Conservation (phyloP, 2,888 invertebrate genomes). For the Laspeyria flexula region DNA sequence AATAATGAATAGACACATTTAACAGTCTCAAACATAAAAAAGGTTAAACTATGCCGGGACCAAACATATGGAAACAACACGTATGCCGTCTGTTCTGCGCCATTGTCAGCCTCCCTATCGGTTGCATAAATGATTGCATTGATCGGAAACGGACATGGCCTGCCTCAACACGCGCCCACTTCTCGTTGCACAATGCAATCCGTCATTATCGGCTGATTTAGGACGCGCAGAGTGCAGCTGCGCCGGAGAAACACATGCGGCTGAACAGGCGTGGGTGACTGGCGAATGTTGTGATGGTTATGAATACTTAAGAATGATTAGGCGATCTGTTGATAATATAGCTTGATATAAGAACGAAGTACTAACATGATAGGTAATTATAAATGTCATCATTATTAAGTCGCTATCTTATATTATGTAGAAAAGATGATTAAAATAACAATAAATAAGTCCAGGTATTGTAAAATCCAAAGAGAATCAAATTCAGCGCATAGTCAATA, state of each 20-base stretch:
- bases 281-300: not conserved
- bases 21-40: no score
- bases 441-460: no score
- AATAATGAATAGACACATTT: no score
- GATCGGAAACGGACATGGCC: conserved; percentile 80
- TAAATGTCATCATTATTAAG: no score
- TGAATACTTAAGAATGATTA: not conserved
- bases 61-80: conserved; percentile 1
- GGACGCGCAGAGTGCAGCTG: conserved; percentile 74
- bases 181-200: conserved; percentile 72
- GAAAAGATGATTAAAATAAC: no score
- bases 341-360: no score
- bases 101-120: conserved; percentile 48
- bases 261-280: conserved; percentile 32
- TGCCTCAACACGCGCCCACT: conserved; percentile 74
- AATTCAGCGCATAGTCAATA: no score
- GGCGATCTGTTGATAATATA: not conserved
- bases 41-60: not conserved
- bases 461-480: no score
- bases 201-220: conserved; percentile 72
- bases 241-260: conserved; percentile 40
- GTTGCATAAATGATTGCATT: conserved; percentile 70
- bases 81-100: conserved; percentile 9
- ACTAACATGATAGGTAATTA: no score
- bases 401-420: no score